These are phyloP conservation scores for Phyllostomus discolor DNA, from an alignment of 2,113 vertebrate species.

Conservation along the genomic window DNA sequence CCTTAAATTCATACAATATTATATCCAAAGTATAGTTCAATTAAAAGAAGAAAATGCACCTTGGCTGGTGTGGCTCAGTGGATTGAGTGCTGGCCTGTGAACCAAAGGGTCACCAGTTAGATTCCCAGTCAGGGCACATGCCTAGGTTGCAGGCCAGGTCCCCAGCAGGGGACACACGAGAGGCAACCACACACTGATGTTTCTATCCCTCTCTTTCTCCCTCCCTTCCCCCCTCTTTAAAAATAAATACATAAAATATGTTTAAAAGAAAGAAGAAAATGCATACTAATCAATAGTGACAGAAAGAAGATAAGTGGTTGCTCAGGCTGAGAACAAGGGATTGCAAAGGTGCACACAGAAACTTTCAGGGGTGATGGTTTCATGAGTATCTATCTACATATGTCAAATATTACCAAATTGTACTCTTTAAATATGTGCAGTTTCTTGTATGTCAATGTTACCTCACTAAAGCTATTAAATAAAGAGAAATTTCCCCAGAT, in stretches of 20 bases:
- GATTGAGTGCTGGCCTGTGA: no score
- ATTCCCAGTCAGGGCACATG: no score
- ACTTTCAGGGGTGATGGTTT: slow-evolving; percentile 22
- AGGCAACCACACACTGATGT: no score
- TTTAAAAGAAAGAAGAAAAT: neutral
- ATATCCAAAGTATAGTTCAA: neutral
- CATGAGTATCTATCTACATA: neutral
- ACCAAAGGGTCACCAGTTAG: no score
- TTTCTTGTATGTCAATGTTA: neutral
- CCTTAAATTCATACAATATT: neutral
- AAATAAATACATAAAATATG: no score
- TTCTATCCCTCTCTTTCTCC: no score
- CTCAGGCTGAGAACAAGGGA: neutral
- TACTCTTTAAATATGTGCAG: slow-evolving; percentile 11
- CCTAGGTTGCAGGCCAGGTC: no score
- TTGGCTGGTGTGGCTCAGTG: no score
- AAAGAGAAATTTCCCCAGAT: neutral
- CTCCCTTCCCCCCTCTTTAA: no score
- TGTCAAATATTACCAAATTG: slow-evolving; percentile 16
- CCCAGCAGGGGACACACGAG: no score
- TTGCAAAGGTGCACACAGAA: neutral
- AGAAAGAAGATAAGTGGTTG: neutral
- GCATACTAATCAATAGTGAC: neutral
- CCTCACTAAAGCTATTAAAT: slow-evolving; percentile 28
- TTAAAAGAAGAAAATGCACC: neutral